Percentiles rank a stretch among this genome's conserved stretches.
These are phyloP conservation scores for Mycalesis mineus DNA, from an alignment of 2,888 invertebrate species.

Conservation along the genomic window DNA sequence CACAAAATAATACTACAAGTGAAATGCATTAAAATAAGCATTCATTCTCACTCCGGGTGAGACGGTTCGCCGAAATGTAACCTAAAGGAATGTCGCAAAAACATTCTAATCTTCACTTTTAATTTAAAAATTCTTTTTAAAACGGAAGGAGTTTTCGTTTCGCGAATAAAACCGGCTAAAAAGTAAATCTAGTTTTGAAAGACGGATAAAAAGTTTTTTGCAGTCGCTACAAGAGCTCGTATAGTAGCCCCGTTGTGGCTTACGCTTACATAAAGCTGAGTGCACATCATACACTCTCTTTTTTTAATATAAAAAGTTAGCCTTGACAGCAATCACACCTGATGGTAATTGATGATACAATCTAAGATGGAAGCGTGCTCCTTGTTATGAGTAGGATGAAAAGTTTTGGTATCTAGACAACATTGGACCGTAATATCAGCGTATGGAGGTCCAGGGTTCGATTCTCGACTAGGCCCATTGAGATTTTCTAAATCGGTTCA, in stretches of 20 bases:
- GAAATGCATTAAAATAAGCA: conserved; percentile 3
- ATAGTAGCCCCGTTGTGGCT: too few species aligned
- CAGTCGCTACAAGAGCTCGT: conserved; percentile 2
- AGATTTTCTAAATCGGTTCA: too few species aligned
- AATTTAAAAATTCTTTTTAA: conserved; percentile 7
- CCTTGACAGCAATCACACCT: too few species aligned
- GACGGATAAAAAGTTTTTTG: conserved; percentile 2
- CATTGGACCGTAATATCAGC: too few species aligned
- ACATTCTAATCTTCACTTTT: conserved; percentile 6
- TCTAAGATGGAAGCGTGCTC: too few species aligned
- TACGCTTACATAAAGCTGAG: neutral
- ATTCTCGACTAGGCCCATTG: neutral
- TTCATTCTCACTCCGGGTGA: neutral
- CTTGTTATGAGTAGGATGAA: too few species aligned
- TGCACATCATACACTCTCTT: too few species aligned
- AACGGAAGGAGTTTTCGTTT: neutral
- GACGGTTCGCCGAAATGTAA: neutral
- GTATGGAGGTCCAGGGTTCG: neutral
- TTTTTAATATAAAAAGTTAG: too few species aligned
- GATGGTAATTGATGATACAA: too few species aligned
- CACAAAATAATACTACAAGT: neutral
- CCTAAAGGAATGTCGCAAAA: neutral
- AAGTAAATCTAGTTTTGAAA: conserved; percentile 5
- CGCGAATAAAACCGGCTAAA: neutral
- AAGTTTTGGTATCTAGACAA: too few species aligned